Conservation (phyloP, 2,888 invertebrate species). For the Phania funesta region DNA sequence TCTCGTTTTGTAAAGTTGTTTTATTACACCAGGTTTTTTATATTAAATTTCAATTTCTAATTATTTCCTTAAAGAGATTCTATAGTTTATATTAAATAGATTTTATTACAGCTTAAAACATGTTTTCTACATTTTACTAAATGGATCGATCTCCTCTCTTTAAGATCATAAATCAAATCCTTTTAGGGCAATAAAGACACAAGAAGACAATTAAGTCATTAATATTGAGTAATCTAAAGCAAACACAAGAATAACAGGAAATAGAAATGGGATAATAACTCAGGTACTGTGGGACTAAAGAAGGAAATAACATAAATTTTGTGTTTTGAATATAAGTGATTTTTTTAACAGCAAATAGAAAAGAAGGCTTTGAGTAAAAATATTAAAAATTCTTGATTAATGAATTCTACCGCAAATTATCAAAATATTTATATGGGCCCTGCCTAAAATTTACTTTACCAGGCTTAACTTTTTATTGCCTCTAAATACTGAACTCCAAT, state of each 20-base stretch:
- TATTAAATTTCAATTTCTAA: constrained; percentile 41
- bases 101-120: constrained; percentile 25
- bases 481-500: too few species aligned
- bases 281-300: too few species aligned
- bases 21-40: constrained; percentile 40
- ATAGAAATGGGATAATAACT: not conserved
- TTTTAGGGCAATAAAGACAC: constrained; percentile 20
- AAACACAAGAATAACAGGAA: not conserved
- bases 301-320: too few species aligned
- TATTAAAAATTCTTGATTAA: too few species aligned
- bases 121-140: constrained; percentile 23
- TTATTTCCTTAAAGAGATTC: constrained; percentile 38
- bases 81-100: not conserved
- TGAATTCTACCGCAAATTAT: too few species aligned
- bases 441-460: too few species aligned
- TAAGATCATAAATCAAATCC: constrained; percentile 32
- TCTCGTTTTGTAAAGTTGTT: constrained; percentile 35
- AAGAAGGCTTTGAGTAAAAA: too few species aligned
- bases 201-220: constrained; percentile 42
- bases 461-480: too few species aligned
- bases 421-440: too few species aligned
- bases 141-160: constrained; percentile 33
- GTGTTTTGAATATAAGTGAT: too few species aligned
- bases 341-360: too few species aligned
- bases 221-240: constrained; percentile 1